Evolutionary conservation across 2,888 invertebrate genomes (phyloP), one percentile per base, ranked within the genome.

Genomic region (Halocaridina rubra): DNA sequence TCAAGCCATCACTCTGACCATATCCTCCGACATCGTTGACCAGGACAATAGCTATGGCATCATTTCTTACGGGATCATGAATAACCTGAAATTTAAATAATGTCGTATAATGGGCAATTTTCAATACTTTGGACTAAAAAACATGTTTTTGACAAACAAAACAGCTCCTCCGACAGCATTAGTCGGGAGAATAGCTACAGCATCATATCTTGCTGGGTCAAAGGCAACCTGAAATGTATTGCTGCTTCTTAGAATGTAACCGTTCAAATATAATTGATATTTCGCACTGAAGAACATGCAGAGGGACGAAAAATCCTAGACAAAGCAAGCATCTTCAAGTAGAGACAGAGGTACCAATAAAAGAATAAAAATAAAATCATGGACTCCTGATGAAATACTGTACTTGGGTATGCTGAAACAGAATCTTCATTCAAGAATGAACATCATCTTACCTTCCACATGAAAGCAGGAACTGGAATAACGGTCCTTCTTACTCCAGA

Each of bases 371-470:
- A n/a, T 19, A n/a, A 7, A 8, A 16, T 61, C 5, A 19, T 16
- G 5, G 7, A n/a, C 13, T n/a, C 7, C 19, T 16, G 19, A n/a
- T 16, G 22, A 19, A 7, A 7, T 61, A 16, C 7, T 61, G 7
- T 19, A 32, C 33, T 19, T 30, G 32, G 3, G 30, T 8, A 39
- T 3, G 22, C 30, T 7, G 39, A 22, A 22, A 7, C 61, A n/a
- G n/a, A n/a, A n/a, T n/a, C 19, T 61, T 13, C 61, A 16, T 61
- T 61, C 61, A 16, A 7, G n/a, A 61, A 13, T 7, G 32, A 27
- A 8, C 16, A 3, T 72, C 46, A 13, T 13, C 82, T 67, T 13
- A 89, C 82, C 86, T 89, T 89, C 89, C 89, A 89, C 29, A 86
- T 57, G 53, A 86, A 80, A 16, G 81, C 85, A 3, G 89, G 89